Percentiles rank a stretch among this genome's conserved stretches.
Conservation (phyloP, 2,797 vertebrate species). For the Xerus rutilus region DNA sequence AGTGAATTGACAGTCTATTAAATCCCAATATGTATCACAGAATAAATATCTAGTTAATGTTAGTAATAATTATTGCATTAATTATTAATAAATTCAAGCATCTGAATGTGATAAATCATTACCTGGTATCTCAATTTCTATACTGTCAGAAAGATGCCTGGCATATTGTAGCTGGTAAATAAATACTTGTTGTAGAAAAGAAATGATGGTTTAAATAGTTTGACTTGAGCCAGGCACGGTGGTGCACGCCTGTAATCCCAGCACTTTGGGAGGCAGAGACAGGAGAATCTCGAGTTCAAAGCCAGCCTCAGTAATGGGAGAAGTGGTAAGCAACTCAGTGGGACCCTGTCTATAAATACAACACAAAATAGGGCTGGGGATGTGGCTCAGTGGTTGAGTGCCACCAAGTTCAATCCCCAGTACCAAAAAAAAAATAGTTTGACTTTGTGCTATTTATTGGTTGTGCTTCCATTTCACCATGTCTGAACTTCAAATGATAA, state of each 20-base stretch:
- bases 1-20: neutral
- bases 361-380: no score
- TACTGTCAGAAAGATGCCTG: neutral
- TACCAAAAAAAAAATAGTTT: neutral
- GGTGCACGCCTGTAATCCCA: no score
- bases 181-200: neutral
- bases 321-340: no score
- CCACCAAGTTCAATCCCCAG: no score
- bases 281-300: no score
- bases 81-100: neutral
- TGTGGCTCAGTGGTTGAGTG: no score
- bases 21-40: neutral
- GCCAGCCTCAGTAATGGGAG: no score
- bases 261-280: no score
- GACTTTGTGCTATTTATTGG: neutral
- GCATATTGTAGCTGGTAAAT: neutral
- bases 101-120: neutral
- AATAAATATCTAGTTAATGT: neutral
- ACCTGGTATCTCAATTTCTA: neutral
- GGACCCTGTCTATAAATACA: no score
- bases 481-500: neutral
- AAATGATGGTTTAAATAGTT: neutral
- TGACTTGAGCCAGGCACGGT: neutral
- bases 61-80: neutral
- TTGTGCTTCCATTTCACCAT: neutral